Conservation (phyloP, 1,140 invertebrate genomes). For the Diploscapter pachys region DNA sequence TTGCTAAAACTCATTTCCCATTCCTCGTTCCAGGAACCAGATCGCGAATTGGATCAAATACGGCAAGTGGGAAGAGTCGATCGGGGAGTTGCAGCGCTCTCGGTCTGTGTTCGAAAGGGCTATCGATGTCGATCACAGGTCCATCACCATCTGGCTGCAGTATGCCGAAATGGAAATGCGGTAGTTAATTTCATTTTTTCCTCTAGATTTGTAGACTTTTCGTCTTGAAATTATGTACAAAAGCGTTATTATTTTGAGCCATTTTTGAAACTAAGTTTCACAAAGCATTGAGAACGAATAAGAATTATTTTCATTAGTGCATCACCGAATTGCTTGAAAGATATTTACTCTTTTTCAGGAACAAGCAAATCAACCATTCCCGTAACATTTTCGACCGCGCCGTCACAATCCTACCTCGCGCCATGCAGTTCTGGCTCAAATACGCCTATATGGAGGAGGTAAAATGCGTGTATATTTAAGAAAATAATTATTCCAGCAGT, state of each 20-base stretch:
- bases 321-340: too few relatives aligned
- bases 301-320: too few relatives aligned
- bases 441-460: conserved; percentile 99
- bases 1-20: too few relatives aligned
- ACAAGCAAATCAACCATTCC: conserved; percentile 84
- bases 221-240: too few relatives aligned
- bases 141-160: conserved; percentile 87
- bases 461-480: too few relatives aligned
- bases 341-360: conserved; percentile 1
- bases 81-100: conserved; percentile 81
- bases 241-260: too few relatives aligned
- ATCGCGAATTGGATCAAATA: conserved; percentile 98
- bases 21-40: conserved; percentile 60
- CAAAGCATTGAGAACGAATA: too few relatives aligned
- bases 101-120: conserved; percentile 92
- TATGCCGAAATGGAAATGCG: conserved; percentile 99
- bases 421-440: conserved; percentile 99
- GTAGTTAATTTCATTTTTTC: conserved; percentile 11
- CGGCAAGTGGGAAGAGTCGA: conserved; percentile 97
- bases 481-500: too few relatives aligned
- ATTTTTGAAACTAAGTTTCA: too few relatives aligned
- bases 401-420: conserved; percentile 88
- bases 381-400: conserved; percentile 97
- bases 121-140: conserved; percentile 89
- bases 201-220: not conserved